These are phyloP conservation scores for Syngnathus scovelli DNA, from an alignment of 2,113 vertebrate species.

Conservation along the genomic window DNA sequence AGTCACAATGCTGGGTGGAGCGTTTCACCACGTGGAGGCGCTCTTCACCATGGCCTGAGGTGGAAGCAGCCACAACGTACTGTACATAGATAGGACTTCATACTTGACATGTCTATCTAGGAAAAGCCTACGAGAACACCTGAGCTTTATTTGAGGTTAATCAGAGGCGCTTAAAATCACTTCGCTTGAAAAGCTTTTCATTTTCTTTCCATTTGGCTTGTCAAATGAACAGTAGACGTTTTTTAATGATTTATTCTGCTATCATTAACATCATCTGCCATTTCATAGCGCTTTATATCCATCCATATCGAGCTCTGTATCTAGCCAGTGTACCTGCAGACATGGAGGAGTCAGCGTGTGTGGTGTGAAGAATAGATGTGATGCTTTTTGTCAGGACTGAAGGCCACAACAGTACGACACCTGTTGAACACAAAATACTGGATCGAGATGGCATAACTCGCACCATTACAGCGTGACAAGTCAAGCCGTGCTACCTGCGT, in stretches of 20 bases:
- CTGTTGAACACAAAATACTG: constrained; percentile 32
- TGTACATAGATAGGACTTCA: neutral
- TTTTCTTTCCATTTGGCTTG: no score
- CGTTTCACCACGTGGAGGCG: constrained; percentile 43
- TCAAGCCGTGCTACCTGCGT: no score
- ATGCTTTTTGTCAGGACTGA: constrained; percentile 26
- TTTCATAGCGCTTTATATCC: no score
- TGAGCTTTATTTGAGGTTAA: neutral
- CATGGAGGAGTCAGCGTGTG: constrained; percentile 11
- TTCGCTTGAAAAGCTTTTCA: neutral
- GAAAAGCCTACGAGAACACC: neutral
- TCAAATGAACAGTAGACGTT: no score
- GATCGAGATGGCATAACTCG: no score
- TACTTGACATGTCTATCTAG: neutral
- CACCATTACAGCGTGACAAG: neutral
- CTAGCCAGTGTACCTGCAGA: constrained; percentile 38
- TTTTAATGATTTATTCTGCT: no score
- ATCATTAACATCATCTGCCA: no score
- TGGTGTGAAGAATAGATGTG: constrained; percentile 8
- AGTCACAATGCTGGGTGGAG: constrained; percentile 36
- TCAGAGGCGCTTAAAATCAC: neutral
- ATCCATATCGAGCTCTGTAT: neutral
- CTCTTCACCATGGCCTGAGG: constrained; percentile 35
- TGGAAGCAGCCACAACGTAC: neutral
- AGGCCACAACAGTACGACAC: constrained; percentile 48